Evolutionary conservation across 2,797 vertebrate species (phyloP), one percentile per base, ranked within the genome.

Genomic region (Clarias pachynema): DNA sequence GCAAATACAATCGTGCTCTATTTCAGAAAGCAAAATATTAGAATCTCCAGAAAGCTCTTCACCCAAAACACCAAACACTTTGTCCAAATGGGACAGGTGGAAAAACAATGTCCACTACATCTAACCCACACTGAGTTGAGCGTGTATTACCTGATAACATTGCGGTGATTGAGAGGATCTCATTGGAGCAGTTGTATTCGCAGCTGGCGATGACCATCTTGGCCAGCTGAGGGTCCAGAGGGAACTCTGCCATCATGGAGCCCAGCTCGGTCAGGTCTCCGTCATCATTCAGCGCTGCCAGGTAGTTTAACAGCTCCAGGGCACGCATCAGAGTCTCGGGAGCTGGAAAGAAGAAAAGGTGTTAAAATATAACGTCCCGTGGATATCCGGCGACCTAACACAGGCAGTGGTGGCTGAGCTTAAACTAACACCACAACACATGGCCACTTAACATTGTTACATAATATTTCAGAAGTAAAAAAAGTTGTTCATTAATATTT

Each of bases 141-240:
- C 90, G 89, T 90, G 94, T 95, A 97, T 99, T 99, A 99, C 98
- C 98, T 99, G 98, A 99, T 97, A 99, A 94, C 98, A 99, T 99
- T 93, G 98, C 98, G 90, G 98, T 99, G 94, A 99, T 99, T 94
- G 98, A 99, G 89, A 99, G 97, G 95, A 99, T 98, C 97, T 99
- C 98, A 86, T 99, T 99, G 94, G 98, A 99, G 95, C 98, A 99
- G 97, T 99, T 99, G 95, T 98, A 99, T 93, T 99, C 98, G 94
- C 98, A 99, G 95, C 97, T 99, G 88, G 98, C 98, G 91, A 99
- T 99, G 94, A 99, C 98, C 98, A 99, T 99, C 96, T 99, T 99
- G 89, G 98, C 98, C 91, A 99, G 95, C 91, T 99, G 98, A 82
- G 98, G 98, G 92, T 99, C 98, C 91, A 99, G 84, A 62, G 98